Evolutionary conservation across 2,888 invertebrate species (phyloP), one percentile per base, ranked within the genome.

Genomic region (Disparrhopalites patrizii): DNA sequence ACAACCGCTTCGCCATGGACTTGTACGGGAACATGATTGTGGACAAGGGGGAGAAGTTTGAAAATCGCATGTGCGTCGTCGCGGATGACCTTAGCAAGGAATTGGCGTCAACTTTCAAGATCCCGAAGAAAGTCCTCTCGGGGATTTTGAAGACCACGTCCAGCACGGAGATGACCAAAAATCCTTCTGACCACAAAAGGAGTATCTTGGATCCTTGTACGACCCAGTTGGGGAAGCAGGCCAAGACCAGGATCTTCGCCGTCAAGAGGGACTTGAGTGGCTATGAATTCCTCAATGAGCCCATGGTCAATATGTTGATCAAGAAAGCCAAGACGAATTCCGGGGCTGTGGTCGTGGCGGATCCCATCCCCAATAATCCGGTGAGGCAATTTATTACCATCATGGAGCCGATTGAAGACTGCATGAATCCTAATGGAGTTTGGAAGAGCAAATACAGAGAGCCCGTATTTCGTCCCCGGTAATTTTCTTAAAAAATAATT

Each of bases 401-500:
- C 8, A 71, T 71, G 70, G 63, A 69, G 58, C 70, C 70, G 13
- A 65, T 73, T 2, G 43, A 56, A 3, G 65, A 67, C 15, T 30
- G 13, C 15, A 38, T 30, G n/a, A 67, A 69, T 15, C 70, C 71
- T 4, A 62, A 69, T 61, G 73, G 72, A 40, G 57, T 67, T 38
- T 73, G 73, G 73, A 69, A 69, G 13, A 65, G 54, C n/a, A 38
- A 47, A 1, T 72, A 73, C 33, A 61, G 71, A 30, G 73, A 73
- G 58, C 72, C 73, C n/a, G 61, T 69, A 30, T 71, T 71, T 54
- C 62, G 73, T 64, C 71, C 71, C 13, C 25, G 57, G 15, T 15
- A 27, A 23, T 36, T 69, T 7, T 67, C 67, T 7, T 70, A 69
- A 40, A 71, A 73, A 38, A n/a, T n/a, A n/a, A n/a, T n/a, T n/a